Base-by-base conservation (phyloP, 2,888 invertebrate genomes). In the Conchocele bisecta region DNA sequence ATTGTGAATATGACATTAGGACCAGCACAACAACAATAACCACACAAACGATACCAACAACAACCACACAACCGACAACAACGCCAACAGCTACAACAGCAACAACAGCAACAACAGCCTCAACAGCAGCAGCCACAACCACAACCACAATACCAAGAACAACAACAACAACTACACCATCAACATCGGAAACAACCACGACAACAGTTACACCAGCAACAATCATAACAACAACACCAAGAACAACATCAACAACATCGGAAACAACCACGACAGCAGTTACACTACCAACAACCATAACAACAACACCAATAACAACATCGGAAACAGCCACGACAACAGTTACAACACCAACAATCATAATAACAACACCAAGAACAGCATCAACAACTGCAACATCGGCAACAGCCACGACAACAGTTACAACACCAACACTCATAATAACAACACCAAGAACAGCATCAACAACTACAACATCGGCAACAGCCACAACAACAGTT, bases 1-100 rank as follows among this genome's bases (percentile, higher is more conserved):
- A 96, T 89, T 98, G 97, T 91, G 95, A 96, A 87, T 95, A 95
- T 72, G 95, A 96, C 68, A 92, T 35, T 13, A 13, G 9, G n/a
- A 9, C n/a, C 7, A n/a, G 22, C 42, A 42, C 22, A 11, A 42
- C 6, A 42, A 42, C 9, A 9, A n/a, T n/a, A 6, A 6, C n/a
- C 9, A n/a, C 42, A 42, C n/a, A 6, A 6, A 42, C 42, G 22
- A 42, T 20, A 6, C 42, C 42, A 9, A 9, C 42, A 20, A 6
- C n/a, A n/a, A 42, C 42, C n/a, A 42, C 42, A 42, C 42, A 11
- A 6, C 7, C 6, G 7, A 42, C 7, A 6, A 17, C 22, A 13
- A 22, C 46, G 13, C 4, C 6, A 6, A 9, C 22, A 20, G 22
- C 22, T 4, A 4, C n/a, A 5, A 46, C 46, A 46, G 22, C 33